Evolutionary conservation across 2,113 vertebrate genomes (phyloP), one percentile per base, ranked within the genome.

Genomic region (Albula goreensis): DNA sequence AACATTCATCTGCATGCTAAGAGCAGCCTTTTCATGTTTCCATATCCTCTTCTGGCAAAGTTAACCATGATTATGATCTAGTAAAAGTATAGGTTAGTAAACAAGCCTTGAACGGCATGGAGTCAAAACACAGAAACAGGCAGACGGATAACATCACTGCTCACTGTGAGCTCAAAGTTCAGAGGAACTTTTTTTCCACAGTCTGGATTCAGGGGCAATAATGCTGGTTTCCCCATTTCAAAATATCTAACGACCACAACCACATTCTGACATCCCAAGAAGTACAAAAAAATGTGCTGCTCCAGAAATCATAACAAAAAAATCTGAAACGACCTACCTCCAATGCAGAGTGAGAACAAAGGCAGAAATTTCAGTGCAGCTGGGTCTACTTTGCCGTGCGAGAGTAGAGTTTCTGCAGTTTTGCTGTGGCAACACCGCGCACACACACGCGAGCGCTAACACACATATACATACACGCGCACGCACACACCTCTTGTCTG

Each of bases 301-400:
- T 79, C 41, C 78, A 79, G 6, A 79, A 79, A 17, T 79, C 78
- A 6, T 49, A 78, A 50, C 50, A 81, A 81, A 25, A 25, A 81
- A 87, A 15, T 66, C n/a, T 85, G 70, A 89, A 82, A 83, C 78
- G 49, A 94, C 95, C 95, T 91, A 95, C 95, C 94, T 93, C 88
- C 89, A 60, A 87, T 52, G 82, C 78, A 89, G 50, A 83, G 57
- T 53, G 70, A 70, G 66, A 92, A 91, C 89, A 92, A 90, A 90
- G 57, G 70, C 5, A 86, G 80, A 31, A 89, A 90, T 85, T 87
- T 79, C 80, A 53, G 51, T 60, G 80, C 79, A 87, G 66, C 50
- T 63, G 88, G 77, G 49, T 89, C 60, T 90, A 77, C 84, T 91
- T 52, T 48, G 78, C 60, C 86, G 50, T 87, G 87, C 83, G 86